Evolutionary conservation across 2,797 vertebrate species (phyloP).

Genomic region (Limnodromus scolopaceus): DNA sequence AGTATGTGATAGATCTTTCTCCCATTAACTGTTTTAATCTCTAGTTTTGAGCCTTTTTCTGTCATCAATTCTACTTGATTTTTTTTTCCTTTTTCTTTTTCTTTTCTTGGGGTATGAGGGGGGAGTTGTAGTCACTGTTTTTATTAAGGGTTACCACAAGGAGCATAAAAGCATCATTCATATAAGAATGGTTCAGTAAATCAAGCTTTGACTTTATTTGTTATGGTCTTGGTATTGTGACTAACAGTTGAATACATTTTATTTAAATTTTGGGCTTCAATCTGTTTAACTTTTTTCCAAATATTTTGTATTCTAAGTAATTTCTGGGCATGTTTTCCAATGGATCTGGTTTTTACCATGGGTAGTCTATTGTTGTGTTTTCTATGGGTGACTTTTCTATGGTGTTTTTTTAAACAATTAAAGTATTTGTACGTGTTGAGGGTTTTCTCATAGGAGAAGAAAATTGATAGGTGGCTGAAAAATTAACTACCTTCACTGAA

Average conservation of each 20-base stretch:
- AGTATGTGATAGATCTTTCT: neutral
- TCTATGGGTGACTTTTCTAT: neutral
- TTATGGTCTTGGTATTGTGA: neutral
- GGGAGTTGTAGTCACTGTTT: neutral
- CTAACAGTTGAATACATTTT: neutral
- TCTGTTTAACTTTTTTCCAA: neutral
- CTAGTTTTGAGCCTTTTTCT: neutral
- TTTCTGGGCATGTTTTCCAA: neutral
- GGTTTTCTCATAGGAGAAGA: neutral
- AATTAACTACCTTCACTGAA: neutral
- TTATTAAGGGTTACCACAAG: neutral
- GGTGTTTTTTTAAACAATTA: neutral
- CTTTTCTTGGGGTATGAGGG: neutral
- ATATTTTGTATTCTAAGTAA: neutral
- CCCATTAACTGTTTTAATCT: neutral
- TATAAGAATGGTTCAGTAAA: neutral
- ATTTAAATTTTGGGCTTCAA: neutral
- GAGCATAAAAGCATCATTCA: neutral
- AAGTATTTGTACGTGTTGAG: neutral
- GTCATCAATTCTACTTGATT: neutral
- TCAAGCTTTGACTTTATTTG: neutral
- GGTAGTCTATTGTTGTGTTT: neutral
- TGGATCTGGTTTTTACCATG: neutral
- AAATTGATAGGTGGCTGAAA: neutral
- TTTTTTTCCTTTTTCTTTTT: neutral